phyloP scores from a whole-genome alignment of 2,797 vertebrate genomes.

The Spatula versicolor region DNA sequence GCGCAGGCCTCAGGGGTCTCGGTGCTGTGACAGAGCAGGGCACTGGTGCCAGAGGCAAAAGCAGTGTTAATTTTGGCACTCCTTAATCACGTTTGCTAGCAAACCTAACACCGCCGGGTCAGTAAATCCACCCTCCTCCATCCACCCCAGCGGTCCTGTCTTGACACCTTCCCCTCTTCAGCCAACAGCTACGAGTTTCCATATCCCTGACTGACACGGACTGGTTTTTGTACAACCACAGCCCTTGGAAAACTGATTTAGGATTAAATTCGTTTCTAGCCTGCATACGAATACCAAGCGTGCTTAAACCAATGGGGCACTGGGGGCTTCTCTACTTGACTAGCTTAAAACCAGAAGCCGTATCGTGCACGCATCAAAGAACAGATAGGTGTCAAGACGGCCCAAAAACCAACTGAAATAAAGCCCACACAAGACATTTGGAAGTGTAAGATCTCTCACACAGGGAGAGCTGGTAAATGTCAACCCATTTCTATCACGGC shows the following conservation, averaged over 20 bases:
- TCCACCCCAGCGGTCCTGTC: not conserved
- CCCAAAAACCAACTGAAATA: not conserved
- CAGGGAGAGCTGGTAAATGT: not conserved
- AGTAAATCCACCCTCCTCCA: not conserved
- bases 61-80: not conserved
- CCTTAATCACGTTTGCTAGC: constrained; percentile 10
- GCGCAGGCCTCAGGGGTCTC: not conserved
- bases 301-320: not conserved
- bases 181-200: not conserved
- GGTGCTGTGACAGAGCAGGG: not conserved
- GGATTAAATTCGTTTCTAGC: constrained; percentile 15
- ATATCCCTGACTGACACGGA: not conserved
- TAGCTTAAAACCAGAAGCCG: not conserved
- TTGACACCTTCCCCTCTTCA: not conserved
- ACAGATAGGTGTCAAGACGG: not conserved
- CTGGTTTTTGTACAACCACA: not conserved
- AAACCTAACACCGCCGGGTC: not conserved
- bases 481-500: not conserved
- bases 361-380: not conserved
- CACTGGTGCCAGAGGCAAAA: not conserved
- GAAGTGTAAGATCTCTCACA: not conserved
- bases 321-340: not conserved
- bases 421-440: not conserved
- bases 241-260: constrained; percentile 7
- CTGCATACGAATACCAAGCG: not conserved